Evolutionary conservation across 2,113 vertebrate genomes (phyloP), one percentile per base, ranked within the genome.

Genomic region (Oreochromis niloticus): DNA sequence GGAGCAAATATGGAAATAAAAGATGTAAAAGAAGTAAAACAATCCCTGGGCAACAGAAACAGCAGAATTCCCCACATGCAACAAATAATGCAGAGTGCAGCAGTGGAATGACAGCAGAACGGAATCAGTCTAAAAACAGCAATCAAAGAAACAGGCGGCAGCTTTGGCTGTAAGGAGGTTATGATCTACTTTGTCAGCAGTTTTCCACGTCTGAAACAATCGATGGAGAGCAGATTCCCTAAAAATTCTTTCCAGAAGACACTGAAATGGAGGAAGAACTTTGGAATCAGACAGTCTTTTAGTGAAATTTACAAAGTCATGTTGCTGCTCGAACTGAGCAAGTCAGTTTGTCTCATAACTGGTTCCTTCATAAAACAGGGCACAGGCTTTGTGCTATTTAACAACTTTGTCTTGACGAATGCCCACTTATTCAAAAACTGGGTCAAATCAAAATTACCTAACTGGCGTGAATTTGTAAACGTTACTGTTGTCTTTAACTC

Each of bases 301-400:
- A 88, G 71, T 83, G 55, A 90, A 46, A 79, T 91, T 19, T n/a
- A 81, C 78, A 88, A 54, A 85, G 9, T 91, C 7, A 54, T 2
- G 27, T 24, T 85, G 6, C 34, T 93, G 63, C 6, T 88, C 0
- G 1, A 79, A 17, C 61, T 79, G 32, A 57, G 90, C 2, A 1
- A 79, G 9, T 93, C 90, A 1, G 80, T 91, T 12, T 90, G 90
- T 36, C 46, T 52, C 9, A 61, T 85, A 71, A 61, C 3, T 81
- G 4, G 1, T 36, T 32, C 84, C 78, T 54, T 0, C 2, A 2
- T 4, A 1, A 1, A 22, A 3, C 0, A 9, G 9, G 88, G 90
- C 9, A 87, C 92, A 4, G 92, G 86, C 13, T 91, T 93, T 82
- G 81, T 91, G 41, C 34, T 93, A 19, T 89, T 90, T 82, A 73